Evolutionary conservation across 2,888 invertebrate species (phyloP).

Genomic region (Acrobasis suavella): DNA sequence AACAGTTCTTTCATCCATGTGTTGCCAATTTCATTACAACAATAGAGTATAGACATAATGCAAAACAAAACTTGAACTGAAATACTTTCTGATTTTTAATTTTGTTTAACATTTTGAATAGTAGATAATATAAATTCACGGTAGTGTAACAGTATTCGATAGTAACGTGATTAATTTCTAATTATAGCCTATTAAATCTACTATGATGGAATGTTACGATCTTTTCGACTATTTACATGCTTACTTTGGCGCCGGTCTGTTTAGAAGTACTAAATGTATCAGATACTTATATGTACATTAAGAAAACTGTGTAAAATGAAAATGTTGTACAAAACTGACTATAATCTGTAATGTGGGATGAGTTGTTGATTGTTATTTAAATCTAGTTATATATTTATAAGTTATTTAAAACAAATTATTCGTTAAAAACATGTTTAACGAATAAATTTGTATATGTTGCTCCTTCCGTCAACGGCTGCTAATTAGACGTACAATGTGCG

Average conservation of each 20-base stretch:
- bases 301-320: slow-evolving; percentile 35
- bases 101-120: too few relatives aligned
- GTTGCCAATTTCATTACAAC: not conserved
- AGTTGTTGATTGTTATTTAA: slow-evolving; percentile 56
- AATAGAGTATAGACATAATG: not conserved
- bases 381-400: slow-evolving; percentile 31
- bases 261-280: not conserved
- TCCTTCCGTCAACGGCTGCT: slow-evolving; percentile 78
- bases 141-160: too few relatives aligned
- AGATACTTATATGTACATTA: not conserved
- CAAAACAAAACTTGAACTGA: not conserved
- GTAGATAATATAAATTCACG: too few relatives aligned
- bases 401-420: too few relatives aligned
- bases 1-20: not conserved
- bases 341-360: slow-evolving; percentile 60
- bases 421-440: too few relatives aligned
- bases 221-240: slow-evolving; percentile 9
- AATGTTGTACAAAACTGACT: slow-evolving; percentile 78
- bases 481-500: slow-evolving; percentile 63
- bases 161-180: too few relatives aligned
- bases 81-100: too few relatives aligned
- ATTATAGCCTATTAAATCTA: not conserved
- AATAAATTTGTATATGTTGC: slow-evolving; percentile 39
- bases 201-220: not conserved
- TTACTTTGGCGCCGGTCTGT: not conserved